phyloP scores from a whole-genome alignment of 64 coral and sea anemone species.

The Actinia equina region DNA sequence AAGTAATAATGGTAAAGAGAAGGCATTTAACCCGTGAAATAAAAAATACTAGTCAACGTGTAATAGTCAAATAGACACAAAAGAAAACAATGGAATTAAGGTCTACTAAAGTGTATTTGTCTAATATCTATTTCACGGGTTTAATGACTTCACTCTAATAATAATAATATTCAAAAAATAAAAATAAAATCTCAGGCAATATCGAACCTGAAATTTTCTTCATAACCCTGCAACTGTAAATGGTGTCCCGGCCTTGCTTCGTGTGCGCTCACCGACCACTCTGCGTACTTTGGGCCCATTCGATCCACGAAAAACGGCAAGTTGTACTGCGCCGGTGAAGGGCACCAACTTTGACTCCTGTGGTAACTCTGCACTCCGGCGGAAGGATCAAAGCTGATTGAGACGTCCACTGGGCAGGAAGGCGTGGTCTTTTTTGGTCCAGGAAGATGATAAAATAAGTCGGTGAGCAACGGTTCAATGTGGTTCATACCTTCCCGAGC shows the following conservation, averaged over 20 bases:
- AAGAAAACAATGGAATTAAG: too few species aligned
- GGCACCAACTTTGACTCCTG: background rate
- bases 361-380: conserved; percentile 51
- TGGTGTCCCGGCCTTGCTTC: conserved; percentile 83
- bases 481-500: conserved; percentile 39
- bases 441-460: conserved; percentile 27
- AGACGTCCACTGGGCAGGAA: conserved; percentile 39
- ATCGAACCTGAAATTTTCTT: conserved; percentile 59
- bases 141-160: too few species aligned
- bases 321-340: conserved; percentile 28
- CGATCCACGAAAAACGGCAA: conserved; percentile 81
- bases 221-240: conserved; percentile 60
- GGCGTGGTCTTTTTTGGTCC: conserved; percentile 67
- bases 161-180: too few species aligned
- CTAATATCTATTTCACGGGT: too few species aligned
- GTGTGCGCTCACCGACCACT: conserved; percentile 73
- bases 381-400: conserved; percentile 36
- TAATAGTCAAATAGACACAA: too few species aligned
- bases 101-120: too few species aligned
- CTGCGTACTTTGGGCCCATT: conserved; percentile 57
- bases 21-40: too few species aligned
- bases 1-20: too few species aligned
- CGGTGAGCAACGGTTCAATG: conserved; percentile 38
- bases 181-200: too few species aligned
- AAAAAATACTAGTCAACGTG: too few species aligned